Evolutionary conservation across 2,888 invertebrate species (phyloP).

Genomic region (Dicycla oo): DNA sequence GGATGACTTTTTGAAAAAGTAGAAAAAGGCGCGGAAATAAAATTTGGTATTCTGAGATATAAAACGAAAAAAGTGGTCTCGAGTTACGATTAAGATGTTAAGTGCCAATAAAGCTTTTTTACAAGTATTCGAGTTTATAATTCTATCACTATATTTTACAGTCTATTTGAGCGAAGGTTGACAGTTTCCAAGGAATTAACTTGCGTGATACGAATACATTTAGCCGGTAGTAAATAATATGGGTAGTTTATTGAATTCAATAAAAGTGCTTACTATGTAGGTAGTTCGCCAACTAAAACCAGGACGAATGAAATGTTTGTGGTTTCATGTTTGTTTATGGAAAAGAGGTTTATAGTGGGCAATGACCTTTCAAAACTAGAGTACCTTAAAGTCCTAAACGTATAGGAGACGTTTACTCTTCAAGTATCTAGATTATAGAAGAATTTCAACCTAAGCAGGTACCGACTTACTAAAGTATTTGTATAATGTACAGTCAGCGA

Average conservation of each 20-base stretch:
- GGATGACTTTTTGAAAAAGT: too few species aligned
- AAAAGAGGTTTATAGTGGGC: neutral
- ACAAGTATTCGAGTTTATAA: too few species aligned
- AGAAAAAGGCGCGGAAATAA: too few species aligned
- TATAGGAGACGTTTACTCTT: neutral
- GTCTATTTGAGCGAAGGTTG: conserved; percentile 63
- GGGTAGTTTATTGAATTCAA: conserved; percentile 57
- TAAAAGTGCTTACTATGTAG: conserved; percentile 36
- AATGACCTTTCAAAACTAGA: neutral
- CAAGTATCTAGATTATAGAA: neutral
- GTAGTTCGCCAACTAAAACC: conserved; percentile 17
- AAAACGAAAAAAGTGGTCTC: too few species aligned
- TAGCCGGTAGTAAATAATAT: conserved; percentile 39
- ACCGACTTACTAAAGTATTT: too few species aligned
- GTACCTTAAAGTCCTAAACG: neutral
- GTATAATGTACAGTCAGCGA: too few species aligned
- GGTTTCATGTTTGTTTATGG: conserved; percentile 6
- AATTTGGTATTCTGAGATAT: too few species aligned
- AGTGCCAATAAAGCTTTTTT: too few species aligned
- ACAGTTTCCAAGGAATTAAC: conserved; percentile 61
- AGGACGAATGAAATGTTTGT: conserved; percentile 14
- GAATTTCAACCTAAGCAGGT: too few species aligned
- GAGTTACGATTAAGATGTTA: too few species aligned
- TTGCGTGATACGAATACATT: conserved; percentile 64
- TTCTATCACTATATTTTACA: conserved; percentile 71